A percentile compares a stretch with the other conserved stretches of the same genome.
Conservation (phyloP, 2,888 invertebrate genomes). For the Lamellibrachia columna region DNA sequence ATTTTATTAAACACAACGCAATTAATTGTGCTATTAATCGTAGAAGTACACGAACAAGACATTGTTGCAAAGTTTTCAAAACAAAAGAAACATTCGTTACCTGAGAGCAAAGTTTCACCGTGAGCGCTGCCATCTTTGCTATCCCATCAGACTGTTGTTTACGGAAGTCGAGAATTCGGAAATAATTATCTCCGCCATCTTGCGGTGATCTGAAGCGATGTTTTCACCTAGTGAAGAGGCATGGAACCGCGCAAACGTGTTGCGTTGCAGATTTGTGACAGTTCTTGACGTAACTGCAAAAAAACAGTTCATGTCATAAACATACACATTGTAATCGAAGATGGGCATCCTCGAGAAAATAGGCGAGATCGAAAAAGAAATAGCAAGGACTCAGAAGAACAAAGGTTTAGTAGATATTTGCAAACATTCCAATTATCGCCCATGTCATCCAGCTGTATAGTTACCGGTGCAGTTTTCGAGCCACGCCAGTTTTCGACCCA, state of each 20-base stretch:
- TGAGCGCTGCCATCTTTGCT: background rate
- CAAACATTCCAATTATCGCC: background rate
- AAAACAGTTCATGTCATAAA: background rate
- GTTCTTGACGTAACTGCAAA: background rate
- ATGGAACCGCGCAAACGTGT: background rate
- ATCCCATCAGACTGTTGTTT: background rate
- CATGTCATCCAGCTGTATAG: constrained; percentile 22
- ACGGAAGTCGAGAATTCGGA: background rate
- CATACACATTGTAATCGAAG: constrained; percentile 30
- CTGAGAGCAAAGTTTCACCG: constrained; percentile 1
- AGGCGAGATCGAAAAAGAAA: constrained; percentile 98
- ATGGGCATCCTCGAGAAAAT: constrained; percentile 99
- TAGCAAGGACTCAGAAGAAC: constrained; percentile 97
- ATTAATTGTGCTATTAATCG: background rate
- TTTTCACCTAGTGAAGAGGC: background rate
- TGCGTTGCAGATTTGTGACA: background rate
- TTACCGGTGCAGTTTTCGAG: too few species aligned
- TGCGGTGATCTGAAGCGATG: background rate
- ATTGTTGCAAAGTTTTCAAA: background rate
- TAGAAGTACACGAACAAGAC: background rate
- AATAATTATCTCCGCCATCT: background rate
- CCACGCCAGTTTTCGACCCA: too few species aligned
- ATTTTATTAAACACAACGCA: background rate
- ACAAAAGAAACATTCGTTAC: background rate
- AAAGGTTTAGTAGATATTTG: constrained; percentile 78